A percentile compares a stretch with the other conserved stretches of the same genome.
Evolutionary conservation across 2,797 vertebrate species (phyloP).

Genomic region (Otolemur crassicaudatus): DNA sequence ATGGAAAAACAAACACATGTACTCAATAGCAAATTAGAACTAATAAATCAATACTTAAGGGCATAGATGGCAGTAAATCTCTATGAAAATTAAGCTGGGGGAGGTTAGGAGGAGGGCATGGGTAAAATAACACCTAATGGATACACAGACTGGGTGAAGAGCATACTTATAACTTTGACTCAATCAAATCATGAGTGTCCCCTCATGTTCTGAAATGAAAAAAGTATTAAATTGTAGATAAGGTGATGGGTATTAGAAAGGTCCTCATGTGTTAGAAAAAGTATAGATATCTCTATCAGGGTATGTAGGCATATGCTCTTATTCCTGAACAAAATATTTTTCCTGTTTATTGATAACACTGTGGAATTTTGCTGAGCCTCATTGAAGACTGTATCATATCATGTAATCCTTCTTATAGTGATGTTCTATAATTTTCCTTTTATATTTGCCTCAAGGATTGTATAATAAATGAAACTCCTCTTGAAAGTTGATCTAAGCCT

Average conservation of each 20-base stretch:
- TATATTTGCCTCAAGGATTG: neutral
- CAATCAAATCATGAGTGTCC: no score
- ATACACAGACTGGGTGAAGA: no score
- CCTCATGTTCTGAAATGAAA: no score
- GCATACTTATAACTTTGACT: no score
- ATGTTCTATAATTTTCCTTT: neutral
- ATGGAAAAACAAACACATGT: no score
- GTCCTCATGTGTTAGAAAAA: neutral
- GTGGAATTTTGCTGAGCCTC: neutral
- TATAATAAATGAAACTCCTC: neutral
- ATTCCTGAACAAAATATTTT: neutral
- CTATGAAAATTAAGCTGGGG: no score
- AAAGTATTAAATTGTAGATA: neutral
- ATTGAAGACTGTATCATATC: neutral
- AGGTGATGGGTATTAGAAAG: neutral
- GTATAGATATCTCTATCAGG: neutral
- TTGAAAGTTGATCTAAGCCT: neutral
- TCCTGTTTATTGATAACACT: neutral
- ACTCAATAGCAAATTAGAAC: no score
- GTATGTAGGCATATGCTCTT: neutral
- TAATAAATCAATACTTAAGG: no score
- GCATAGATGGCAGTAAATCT: no score
- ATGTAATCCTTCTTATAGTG: neutral
- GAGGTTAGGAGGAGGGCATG: no score
- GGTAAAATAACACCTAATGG: no score